phyloP scores from a whole-genome alignment of 2,888 invertebrate species.

The Cremastinae sp. region DNA sequence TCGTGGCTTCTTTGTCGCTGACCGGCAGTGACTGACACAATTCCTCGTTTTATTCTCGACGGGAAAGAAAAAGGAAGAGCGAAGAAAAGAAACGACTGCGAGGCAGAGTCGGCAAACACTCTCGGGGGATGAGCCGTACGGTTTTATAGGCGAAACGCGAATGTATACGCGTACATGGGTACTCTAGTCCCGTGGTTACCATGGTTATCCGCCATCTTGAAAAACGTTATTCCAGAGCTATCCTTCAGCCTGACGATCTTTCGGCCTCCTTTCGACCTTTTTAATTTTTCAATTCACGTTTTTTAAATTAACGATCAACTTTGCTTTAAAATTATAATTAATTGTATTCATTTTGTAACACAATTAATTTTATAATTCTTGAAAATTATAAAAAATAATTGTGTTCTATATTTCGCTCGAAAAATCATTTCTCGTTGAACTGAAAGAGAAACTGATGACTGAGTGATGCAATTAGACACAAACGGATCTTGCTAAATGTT shows the following conservation, averaged over 20 bases:
- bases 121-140: constrained; percentile 26
- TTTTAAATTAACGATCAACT: too few relatives aligned
- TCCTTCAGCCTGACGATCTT: constrained; percentile 34
- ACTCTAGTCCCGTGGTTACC: constrained; percentile 69
- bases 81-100: neutral
- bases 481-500: too few relatives aligned
- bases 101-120: constrained; percentile 8
- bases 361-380: too few relatives aligned
- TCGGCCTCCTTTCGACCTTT: constrained; percentile 44
- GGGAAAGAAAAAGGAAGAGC: neutral
- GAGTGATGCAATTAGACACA: too few relatives aligned
- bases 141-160: constrained; percentile 26
- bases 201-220: constrained; percentile 79
- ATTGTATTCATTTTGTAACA: too few relatives aligned
- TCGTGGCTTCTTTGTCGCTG: neutral
- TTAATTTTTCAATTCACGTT: too few relatives aligned
- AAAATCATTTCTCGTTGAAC: too few relatives aligned
- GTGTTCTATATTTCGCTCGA: too few relatives aligned
- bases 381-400: too few relatives aligned
- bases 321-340: too few relatives aligned
- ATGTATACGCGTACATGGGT: constrained; percentile 18
- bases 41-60: neutral
- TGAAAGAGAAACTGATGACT: too few relatives aligned
- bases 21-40: neutral
- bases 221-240: constrained; percentile 64